Conservation (phyloP, 2,113 vertebrate genomes). For the Poecilia latipinna region DNA sequence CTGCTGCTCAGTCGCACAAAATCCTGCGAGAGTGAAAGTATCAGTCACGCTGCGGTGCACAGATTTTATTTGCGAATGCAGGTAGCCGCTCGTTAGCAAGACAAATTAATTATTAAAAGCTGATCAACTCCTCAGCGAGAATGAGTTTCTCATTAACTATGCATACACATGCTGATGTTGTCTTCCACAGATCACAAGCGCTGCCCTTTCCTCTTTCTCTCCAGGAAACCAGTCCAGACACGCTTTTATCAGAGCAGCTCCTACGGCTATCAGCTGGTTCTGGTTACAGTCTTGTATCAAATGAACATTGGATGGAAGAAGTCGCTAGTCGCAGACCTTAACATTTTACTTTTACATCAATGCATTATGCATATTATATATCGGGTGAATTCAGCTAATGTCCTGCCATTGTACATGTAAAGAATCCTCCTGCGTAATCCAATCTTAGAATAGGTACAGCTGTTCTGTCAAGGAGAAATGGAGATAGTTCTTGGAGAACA, state of each 20-base stretch:
- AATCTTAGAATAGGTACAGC: neutral
- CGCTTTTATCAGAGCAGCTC: conserved; percentile 27
- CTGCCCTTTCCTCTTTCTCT: conserved; percentile 37
- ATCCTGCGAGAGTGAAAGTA: conserved; percentile 17
- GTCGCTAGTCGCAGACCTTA: conserved; percentile 29
- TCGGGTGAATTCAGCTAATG: no score
- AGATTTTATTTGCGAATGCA: conserved; percentile 34
- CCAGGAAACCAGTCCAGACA: conserved; percentile 11
- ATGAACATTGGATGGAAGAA: conserved; percentile 51
- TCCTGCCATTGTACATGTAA: no score
- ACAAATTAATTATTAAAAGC: conserved; percentile 42
- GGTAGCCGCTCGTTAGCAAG: neutral
- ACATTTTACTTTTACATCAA: conserved; percentile 6
- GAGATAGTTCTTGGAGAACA: neutral
- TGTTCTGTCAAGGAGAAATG: no score
- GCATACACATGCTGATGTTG: conserved; percentile 36
- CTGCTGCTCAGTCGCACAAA: conserved; percentile 35
- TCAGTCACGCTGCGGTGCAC: conserved; percentile 4
- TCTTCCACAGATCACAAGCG: conserved; percentile 40
- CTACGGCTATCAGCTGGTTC: conserved; percentile 52
- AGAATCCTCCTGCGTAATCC: neutral
- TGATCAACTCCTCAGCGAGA: conserved; percentile 34
- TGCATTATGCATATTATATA: neutral
- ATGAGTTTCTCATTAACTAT: conserved; percentile 51
- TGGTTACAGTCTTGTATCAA: conserved; percentile 71